Base-by-base conservation (phyloP, 2,797 vertebrate genomes). In the Sebastes steindachneri region DNA sequence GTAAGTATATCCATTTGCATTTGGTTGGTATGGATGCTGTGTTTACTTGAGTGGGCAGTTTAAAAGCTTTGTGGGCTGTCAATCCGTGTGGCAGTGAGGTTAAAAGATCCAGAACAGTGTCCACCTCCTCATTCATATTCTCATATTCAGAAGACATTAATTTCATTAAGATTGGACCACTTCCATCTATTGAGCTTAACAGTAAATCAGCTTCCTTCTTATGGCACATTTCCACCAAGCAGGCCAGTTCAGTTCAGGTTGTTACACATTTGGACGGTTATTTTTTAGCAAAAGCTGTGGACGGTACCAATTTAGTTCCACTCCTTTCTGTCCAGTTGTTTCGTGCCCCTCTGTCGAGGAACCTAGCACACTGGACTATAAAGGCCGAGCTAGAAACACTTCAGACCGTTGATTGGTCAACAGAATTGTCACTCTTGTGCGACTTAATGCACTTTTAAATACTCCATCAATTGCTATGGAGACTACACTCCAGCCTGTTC, bases 111-210 rank as follows among this genome's bases (percentile, higher is more conserved):
- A 55, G 3, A 59, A 28, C 54, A 51, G 17, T 10, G 35, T 9
- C 59, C 33, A 28, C 3, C 26, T 68, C 76, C 33, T 80, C 3
- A 28, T 72, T 84, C 23, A 82, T 41, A 71, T 73, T 71, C n/a
- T 54, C 26, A 4, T 6, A 54, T 55, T 75, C 17, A 62, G 23
- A 41, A 82, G 66, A 69, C 4, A 80, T 14, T 60, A 12, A 59
- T 69, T 73, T 25, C 55, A 57, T 76, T 62, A 54, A 48, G 35
- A 57, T 7, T 51, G 48, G 72, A 78, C 26, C 41, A 68, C 19
- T 71, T 78, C 69, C 45, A 73, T 9, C 9, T 10, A 60, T 21
- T 83, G 29, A 69, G 25, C 9, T 58, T 7, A 57, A 72, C 48
- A 60, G 69, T 73, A 69, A 72, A 83, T 74, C 7, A 48, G 1